These are phyloP conservation scores for Halotydeus destructor DNA, from an alignment of 1,140 invertebrate genomes.

Conservation along the genomic window DNA sequence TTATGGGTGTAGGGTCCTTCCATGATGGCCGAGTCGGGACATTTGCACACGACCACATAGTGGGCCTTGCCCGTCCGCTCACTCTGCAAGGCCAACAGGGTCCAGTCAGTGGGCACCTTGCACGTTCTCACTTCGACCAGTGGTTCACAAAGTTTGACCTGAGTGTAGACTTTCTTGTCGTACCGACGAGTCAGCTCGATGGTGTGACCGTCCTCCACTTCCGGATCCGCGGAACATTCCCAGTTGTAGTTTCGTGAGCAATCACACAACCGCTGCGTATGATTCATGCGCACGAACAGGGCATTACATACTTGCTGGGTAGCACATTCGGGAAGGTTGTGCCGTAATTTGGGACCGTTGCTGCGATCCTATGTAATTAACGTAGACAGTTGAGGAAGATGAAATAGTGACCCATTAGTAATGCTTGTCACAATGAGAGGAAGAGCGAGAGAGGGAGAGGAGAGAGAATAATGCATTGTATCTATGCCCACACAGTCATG, in stretches of 20 bases:
- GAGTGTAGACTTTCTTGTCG: conserved; percentile 40
- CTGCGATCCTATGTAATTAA: too few relatives aligned
- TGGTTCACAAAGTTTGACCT: conserved; percentile 79
- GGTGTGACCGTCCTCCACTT: conserved; percentile 71
- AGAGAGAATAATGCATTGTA: too few relatives aligned
- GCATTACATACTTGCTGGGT: conserved; percentile 82
- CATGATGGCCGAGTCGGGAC: conserved; percentile 55
- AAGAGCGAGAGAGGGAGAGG: too few relatives aligned
- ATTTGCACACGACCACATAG: conserved; percentile 76
- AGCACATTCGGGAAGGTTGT: conserved; percentile 61
- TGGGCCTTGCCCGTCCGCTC: conserved; percentile 72
- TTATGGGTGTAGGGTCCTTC: conserved; percentile 81
- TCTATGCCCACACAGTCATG: too few relatives aligned
- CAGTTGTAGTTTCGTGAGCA: conserved; percentile 63
- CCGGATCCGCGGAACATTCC: conserved; percentile 63
- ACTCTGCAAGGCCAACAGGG: conserved; percentile 68
- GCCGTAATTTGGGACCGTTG: background rate
- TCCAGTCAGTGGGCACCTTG: conserved; percentile 67
- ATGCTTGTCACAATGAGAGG: too few relatives aligned
- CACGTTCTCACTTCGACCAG: conserved; percentile 69
- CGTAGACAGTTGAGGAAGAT: too few relatives aligned
- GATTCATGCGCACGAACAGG: conserved; percentile 70
- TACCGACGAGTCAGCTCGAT: conserved; percentile 39
- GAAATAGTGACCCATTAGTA: too few relatives aligned
- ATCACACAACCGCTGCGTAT: conserved; percentile 72